Conservation (phyloP, 2,113 vertebrate species). For the Macrotus californicus region DNA sequence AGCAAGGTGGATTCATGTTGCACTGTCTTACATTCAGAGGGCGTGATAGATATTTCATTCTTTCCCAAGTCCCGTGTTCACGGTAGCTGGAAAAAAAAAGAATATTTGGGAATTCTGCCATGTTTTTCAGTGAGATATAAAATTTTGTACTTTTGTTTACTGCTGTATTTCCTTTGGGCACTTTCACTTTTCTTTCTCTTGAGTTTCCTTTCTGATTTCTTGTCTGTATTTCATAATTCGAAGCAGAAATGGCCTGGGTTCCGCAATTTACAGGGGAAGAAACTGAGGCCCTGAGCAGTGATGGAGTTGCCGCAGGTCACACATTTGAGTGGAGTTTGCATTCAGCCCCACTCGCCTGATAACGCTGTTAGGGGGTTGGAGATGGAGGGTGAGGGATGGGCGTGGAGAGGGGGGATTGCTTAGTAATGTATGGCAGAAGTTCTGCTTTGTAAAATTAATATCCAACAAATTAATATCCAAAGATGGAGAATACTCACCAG, state of each 20-base stretch:
- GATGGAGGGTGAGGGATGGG: neutral
- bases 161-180: neutral
- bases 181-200: slow-evolving; percentile 66
- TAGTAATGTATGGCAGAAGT: neutral
- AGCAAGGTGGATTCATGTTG: neutral
- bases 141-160: neutral
- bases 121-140: neutral
- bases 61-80: neutral
- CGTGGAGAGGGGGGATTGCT: neutral
- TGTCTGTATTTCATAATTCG: neutral
- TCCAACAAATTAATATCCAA: slow-evolving; percentile 8
- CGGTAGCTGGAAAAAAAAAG: neutral
- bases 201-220: slow-evolving; percentile 11
- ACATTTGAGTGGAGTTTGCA: neutral
- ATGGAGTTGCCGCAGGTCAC: neutral
- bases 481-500: neutral
- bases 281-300: neutral
- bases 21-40: neutral
- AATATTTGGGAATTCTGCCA: neutral
- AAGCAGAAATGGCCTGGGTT: neutral
- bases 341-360: neutral
- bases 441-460: neutral
- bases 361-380: neutral
- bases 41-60: neutral
- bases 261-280: neutral